These are phyloP conservation scores for Myrmophylax atrothorax DNA, from an alignment of 2,113 vertebrate genomes.

Conservation along the genomic window DNA sequence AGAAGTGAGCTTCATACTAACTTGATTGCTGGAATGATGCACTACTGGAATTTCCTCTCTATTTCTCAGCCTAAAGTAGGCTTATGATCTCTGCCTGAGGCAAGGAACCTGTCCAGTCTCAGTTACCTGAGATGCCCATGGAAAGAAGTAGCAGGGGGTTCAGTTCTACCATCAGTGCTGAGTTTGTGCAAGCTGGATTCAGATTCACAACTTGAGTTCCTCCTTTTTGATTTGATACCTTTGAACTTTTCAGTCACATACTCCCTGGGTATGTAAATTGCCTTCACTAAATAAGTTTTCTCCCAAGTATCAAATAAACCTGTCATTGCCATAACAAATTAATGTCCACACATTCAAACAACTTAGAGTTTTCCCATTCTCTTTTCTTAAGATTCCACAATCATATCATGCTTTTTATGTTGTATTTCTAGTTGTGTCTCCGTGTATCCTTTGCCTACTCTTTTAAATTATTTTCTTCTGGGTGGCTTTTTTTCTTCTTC, in stretches of 20 bases:
- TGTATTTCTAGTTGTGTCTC: not conserved
- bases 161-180: not conserved
- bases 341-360: not conserved
- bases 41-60: not conserved
- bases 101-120: not conserved
- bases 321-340: not conserved
- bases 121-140: not conserved
- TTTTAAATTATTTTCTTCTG: not conserved
- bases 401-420: not conserved
- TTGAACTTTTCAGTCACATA: not conserved
- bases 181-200: not conserved
- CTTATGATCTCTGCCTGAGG: not conserved
- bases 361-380: not conserved
- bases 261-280: not conserved
- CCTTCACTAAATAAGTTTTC: not conserved
- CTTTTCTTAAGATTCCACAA: not conserved
- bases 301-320: not conserved
- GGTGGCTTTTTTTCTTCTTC: not conserved
- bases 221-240: not conserved
- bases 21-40: rapidly evolving
- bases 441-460: not conserved
- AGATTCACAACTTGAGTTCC: not conserved
- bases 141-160: rapidly evolving
- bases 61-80: not conserved
- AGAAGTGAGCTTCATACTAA: not conserved